Evolutionary conservation across 2,113 vertebrate genomes (phyloP).

Genomic region (Dolichallabes microphthalmus): DNA sequence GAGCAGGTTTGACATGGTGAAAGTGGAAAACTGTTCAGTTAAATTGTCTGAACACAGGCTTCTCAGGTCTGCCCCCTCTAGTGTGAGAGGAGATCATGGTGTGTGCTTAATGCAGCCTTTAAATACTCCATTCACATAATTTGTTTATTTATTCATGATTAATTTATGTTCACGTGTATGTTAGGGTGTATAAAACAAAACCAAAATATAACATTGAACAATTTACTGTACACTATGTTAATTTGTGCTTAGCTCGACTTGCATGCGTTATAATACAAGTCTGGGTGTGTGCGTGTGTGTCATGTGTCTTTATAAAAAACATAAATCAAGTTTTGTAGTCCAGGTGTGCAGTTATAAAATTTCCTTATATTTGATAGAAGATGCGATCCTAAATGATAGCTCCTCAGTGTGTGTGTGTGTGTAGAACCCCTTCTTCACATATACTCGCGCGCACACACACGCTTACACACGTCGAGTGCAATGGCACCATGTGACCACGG

Average conservation of each 20-base stretch:
- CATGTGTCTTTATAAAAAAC: neutral
- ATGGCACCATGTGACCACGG: slow-evolving; percentile 61
- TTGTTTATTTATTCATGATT: neutral
- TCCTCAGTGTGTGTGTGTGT: slow-evolving; percentile 5
- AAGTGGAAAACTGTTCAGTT: neutral
- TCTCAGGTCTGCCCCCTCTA: neutral
- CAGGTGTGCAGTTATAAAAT: neutral
- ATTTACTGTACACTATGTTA: neutral
- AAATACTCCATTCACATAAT: neutral
- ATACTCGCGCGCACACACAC: neutral
- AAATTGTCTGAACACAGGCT: neutral
- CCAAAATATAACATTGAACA: neutral
- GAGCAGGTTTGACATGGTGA: too few species aligned
- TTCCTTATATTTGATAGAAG: neutral
- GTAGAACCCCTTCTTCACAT: neutral
- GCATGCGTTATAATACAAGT: neutral
- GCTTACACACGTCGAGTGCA: slow-evolving; percentile 22
- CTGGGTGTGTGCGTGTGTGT: neutral
- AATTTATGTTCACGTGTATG: neutral
- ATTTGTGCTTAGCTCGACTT: neutral
- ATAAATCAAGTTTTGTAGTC: neutral
- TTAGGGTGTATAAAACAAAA: too few species aligned
- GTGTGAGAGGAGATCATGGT: neutral
- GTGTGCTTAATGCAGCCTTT: neutral
- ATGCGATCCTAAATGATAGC: neutral